Base-by-base conservation (phyloP, 2,888 invertebrate genomes). In the Periphyllus acericola region DNA sequence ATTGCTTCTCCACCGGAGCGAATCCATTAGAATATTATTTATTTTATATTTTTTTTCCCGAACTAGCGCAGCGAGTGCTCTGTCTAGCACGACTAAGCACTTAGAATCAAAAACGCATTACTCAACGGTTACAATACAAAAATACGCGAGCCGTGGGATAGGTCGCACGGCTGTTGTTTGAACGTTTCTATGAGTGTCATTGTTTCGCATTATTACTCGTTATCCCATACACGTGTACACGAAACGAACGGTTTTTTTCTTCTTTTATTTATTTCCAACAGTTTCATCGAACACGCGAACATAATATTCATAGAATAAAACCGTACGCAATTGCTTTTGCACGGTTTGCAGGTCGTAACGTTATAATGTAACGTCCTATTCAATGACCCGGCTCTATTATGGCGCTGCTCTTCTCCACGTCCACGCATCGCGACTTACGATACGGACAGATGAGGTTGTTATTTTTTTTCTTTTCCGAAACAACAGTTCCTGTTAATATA, bases 1-100 rank as follows among this genome's bases (percentile, higher is more conserved):
- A 75, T 46, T 19, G 1, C 21, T 40, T 14, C 14, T 46, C 29
- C 8, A 5, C 19, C 4, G 8, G 19, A 46, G 29, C 17, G 19
- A 76, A 76, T 46, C 76, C 46, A 76, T 76, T 76, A 76, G 76
- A 76, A 76, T 76, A 46, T 76, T 76, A 76, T 76, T 76, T 46
- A 25, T 60, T 60, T 60, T 60, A 19, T 21, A 3, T 55, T 11
- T 40, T 55, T 55, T 17, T 25, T 76, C 19, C 17, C 9, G 46
- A 76, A 40, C 19, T 40, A 76, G 9, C 60, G 8, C 25, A 25
- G 3, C 9, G 29, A 8, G 8, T 29, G 34, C 60, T 76, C 19
- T 3, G n/a, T 76, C 29, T 76, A 46, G 46, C 29, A 8, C 46
- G 3, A 76, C 46, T 60, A 6, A 60, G 46, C 46, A 40, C 19